These are phyloP conservation scores for Zaprionus obscuricornis DNA, from an alignment of 2,888 invertebrate genomes.

Conservation along the genomic window DNA sequence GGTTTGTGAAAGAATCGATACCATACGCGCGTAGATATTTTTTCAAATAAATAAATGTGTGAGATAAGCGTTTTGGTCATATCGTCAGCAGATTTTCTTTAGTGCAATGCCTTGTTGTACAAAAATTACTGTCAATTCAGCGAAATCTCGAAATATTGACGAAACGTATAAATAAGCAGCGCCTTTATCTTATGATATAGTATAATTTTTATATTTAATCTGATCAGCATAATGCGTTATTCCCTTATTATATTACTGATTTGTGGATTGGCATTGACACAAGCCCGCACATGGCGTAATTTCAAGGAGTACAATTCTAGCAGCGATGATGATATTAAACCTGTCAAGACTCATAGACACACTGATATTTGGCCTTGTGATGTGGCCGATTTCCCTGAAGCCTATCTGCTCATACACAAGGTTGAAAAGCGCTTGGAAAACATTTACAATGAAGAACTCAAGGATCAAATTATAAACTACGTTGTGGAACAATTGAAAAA, in stretches of 20 bases:
- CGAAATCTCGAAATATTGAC: background rate
- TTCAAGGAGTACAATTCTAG: constrained; percentile 15
- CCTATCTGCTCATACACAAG: constrained; percentile 58
- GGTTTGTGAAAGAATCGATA: constrained; percentile 23
- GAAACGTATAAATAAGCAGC: constrained; percentile 30
- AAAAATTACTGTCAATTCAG: constrained; percentile 14
- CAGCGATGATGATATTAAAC: background rate
- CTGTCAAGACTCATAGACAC: constrained; percentile 43
- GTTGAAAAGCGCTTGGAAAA: constrained; percentile 60
- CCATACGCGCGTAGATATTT: constrained; percentile 5
- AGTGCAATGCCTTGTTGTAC: constrained; percentile 10
- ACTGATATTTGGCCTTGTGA: constrained; percentile 55
- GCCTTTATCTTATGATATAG: background rate
- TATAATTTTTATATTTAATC: background rate
- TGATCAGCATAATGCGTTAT: constrained; percentile 27
- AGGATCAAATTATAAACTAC: constrained; percentile 33
- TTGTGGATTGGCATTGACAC: constrained; percentile 27
- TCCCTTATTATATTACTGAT: constrained; percentile 22
- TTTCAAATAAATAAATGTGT: constrained; percentile 21
- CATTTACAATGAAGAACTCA: constrained; percentile 21
- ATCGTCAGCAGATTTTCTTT: too few species aligned
- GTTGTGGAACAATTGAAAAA: constrained; percentile 36
- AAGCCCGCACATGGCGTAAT: constrained; percentile 33
- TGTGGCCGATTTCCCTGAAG: constrained; percentile 48
- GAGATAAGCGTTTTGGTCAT: background rate